Conservation (phyloP, 1,140 invertebrate species). For the Rhagoletis pomonella region DNA sequence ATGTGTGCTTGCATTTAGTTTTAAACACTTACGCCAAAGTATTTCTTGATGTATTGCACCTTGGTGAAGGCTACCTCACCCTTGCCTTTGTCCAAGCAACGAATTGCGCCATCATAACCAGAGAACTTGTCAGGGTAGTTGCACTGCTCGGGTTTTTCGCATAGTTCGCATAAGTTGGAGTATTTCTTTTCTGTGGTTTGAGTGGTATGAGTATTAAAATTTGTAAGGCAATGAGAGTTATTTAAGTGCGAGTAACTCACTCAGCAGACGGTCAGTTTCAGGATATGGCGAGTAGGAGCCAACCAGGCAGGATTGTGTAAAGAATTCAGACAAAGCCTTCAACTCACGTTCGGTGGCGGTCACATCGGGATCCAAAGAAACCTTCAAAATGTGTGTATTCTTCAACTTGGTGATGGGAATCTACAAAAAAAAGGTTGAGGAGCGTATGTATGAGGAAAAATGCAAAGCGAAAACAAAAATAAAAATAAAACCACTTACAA, state of each 20-base stretch:
- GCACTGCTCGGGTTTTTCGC: slow-evolving; percentile 82
- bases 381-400: slow-evolving; percentile 80
- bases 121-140: slow-evolving; percentile 88
- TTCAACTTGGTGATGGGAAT: slow-evolving; percentile 84
- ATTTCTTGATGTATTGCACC: slow-evolving; percentile 84
- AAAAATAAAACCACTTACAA: background rate
- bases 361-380: slow-evolving; percentile 80
- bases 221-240: background rate
- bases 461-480: background rate
- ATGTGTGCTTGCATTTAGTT: no score
- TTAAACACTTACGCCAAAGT: slow-evolving; percentile 79
- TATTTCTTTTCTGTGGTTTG: slow-evolving; percentile 79
- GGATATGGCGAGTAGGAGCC: slow-evolving; percentile 86
- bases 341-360: slow-evolving; percentile 86
- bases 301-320: slow-evolving; percentile 85
- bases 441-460: background rate
- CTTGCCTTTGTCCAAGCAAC: slow-evolving; percentile 85
- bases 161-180: slow-evolving; percentile 83
- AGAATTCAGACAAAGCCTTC: slow-evolving; percentile 82
- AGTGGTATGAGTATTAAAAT: background rate
- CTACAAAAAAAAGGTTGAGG: slow-evolving; percentile 27
- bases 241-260: slow-evolving; percentile 74
- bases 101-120: slow-evolving; percentile 88
- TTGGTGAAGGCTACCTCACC: slow-evolving; percentile 91
- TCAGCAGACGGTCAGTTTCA: slow-evolving; percentile 80